A percentile compares a stretch with the other conserved stretches of the same genome.
These are phyloP conservation scores for Eolophus roseicapilla DNA, from an alignment of 2,113 vertebrate species.

Conservation along the genomic window DNA sequence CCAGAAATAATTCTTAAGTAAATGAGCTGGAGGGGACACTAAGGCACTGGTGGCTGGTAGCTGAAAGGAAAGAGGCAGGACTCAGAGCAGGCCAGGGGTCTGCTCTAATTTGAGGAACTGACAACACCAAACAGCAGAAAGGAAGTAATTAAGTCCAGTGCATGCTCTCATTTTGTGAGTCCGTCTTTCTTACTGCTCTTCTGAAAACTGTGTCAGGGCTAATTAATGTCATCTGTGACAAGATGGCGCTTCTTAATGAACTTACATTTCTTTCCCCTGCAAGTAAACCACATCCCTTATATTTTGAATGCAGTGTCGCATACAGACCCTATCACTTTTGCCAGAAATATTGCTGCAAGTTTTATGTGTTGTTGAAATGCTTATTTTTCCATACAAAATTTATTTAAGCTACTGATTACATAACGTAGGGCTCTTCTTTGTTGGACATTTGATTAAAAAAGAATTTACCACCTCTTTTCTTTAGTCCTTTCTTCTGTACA, in stretches of 20 bases:
- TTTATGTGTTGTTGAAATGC: neutral
- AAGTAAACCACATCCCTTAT: neutral
- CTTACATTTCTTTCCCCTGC: neutral
- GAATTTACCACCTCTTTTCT: neutral
- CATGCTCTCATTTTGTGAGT: neutral
- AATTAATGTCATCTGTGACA: neutral
- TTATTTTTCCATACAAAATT: neutral
- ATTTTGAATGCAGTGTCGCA: neutral
- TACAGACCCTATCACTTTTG: neutral
- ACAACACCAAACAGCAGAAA: neutral
- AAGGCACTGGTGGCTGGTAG: neutral
- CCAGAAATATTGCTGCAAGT: neutral
- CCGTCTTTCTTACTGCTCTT: neutral
- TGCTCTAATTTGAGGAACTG: neutral
- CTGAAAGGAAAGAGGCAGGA: neutral
- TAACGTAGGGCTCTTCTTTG: neutral
- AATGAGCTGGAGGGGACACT: fast-evolving
- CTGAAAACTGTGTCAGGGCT: neutral
- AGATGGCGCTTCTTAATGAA: constrained; percentile 13
- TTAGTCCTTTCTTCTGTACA: neutral
- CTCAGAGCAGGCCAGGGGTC: fast-evolving
- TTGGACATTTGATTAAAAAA: neutral
- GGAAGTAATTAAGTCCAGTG: neutral
- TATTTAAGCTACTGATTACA: neutral
- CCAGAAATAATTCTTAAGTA: too few relatives aligned